phyloP scores from a whole-genome alignment of 2,797 vertebrate species.

The Tiaroga cobitis region DNA sequence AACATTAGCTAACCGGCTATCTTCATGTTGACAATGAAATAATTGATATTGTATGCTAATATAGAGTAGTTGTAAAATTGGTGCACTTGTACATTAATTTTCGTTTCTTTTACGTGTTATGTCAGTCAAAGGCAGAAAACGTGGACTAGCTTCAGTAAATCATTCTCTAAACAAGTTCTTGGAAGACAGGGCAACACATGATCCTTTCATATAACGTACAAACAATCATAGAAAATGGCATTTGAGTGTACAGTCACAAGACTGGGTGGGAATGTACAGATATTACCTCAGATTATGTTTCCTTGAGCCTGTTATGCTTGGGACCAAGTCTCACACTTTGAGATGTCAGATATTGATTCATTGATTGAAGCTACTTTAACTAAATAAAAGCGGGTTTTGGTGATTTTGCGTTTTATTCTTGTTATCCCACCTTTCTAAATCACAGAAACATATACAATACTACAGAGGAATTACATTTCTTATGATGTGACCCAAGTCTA shows the following conservation, averaged over 20 bases:
- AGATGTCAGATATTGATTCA: not conserved
- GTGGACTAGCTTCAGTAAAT: slow-evolving; percentile 1
- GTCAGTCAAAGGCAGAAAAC: not conserved
- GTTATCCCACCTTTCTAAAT: not conserved
- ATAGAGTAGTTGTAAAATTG: not conserved
- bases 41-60: not conserved
- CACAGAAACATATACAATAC: not conserved
- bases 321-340: not conserved
- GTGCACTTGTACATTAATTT: not conserved
- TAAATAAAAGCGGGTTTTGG: no score
- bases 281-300: not conserved
- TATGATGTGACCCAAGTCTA: not conserved
- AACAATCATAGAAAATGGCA: not conserved
- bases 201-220: not conserved
- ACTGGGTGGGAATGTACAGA: not conserved
- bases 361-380: not conserved
- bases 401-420: not conserved
- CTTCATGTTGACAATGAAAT: not conserved
- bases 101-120: not conserved
- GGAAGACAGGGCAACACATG: not conserved
- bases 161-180: not conserved
- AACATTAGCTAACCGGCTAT: not conserved
- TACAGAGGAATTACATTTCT: not conserved
- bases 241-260: not conserved
- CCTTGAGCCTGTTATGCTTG: not conserved